phyloP scores from a whole-genome alignment of 1,140 invertebrate species.

The Mactra quadrangularis region DNA sequence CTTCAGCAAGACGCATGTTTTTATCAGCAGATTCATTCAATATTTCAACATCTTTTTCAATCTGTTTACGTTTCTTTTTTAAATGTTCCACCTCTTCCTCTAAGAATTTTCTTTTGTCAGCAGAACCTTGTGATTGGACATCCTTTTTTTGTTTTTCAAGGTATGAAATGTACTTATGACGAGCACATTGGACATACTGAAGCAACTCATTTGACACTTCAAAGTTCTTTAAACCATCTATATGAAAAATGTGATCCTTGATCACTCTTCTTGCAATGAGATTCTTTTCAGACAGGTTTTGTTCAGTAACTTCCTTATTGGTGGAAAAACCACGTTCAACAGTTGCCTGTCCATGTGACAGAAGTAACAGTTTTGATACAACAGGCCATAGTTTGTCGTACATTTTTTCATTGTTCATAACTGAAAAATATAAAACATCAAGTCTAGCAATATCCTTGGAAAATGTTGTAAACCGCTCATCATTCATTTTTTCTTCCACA shows the following conservation, averaged over 20 bases:
- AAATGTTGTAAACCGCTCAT: background rate
- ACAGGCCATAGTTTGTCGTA: background rate
- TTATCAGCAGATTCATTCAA: background rate
- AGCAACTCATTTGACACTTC: slow-evolving; percentile 14
- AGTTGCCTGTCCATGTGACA: slow-evolving; percentile 70
- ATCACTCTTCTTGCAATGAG: background rate
- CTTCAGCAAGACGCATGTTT: background rate
- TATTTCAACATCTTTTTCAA: background rate
- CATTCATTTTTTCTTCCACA: slow-evolving; percentile 77
- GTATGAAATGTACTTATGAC: background rate
- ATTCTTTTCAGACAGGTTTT: background rate
- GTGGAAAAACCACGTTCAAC: slow-evolving; percentile 74
- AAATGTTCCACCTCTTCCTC: background rate
- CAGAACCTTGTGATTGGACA: background rate
- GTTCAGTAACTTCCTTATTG: slow-evolving; percentile 63
- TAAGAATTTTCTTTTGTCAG: background rate
- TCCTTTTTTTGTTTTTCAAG: background rate
- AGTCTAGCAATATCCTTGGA: background rate
- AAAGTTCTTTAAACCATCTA: background rate
- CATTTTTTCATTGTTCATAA: background rate
- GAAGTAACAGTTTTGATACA: slow-evolving; percentile 19
- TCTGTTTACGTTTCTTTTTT: background rate
- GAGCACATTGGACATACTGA: background rate
- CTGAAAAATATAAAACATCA: background rate
- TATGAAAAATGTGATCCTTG: background rate